A percentile compares a stretch with the other conserved stretches of the same genome.
phyloP scores from a whole-genome alignment of 2,888 invertebrate genomes.

The Apotomis capreana region DNA sequence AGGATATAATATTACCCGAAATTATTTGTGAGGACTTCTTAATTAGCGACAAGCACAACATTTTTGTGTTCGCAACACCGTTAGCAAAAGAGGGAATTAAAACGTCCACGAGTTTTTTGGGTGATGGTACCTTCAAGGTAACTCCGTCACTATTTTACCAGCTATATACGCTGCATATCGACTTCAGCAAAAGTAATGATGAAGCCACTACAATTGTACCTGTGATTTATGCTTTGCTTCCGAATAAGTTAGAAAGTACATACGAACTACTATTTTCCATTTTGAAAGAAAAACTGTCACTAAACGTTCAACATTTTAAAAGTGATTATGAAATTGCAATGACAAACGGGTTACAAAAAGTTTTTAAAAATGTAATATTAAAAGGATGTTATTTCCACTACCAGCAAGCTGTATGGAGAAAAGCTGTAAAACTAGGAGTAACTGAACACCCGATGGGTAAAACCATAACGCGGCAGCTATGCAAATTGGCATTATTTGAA shows the following conservation, averaged over 20 bases:
- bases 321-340: slow-evolving; percentile 10
- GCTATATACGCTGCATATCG: slow-evolving; percentile 14
- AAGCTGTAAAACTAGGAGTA: slow-evolving; percentile 1
- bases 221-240: slow-evolving; percentile 10
- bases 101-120: slow-evolving; percentile 8
- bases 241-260: neutral
- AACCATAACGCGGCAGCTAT: neutral
- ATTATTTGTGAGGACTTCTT: slow-evolving; percentile 17
- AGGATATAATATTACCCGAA: slow-evolving; percentile 11
- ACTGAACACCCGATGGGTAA: slow-evolving; percentile 3
- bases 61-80: slow-evolving; percentile 8
- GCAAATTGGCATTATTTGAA: slow-evolving; percentile 7
- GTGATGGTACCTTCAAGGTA: slow-evolving; percentile 11
- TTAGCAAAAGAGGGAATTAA: slow-evolving; percentile 10
- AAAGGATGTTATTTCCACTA: slow-evolving; percentile 9
- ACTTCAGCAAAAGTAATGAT: slow-evolving; percentile 1
- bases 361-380: neutral
- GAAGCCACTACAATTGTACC: slow-evolving; percentile 2
- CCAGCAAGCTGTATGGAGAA: slow-evolving; percentile 4
- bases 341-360: neutral
- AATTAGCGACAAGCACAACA: slow-evolving; percentile 9
- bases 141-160: slow-evolving; percentile 1
- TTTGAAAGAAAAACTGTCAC: slow-evolving; percentile 11
- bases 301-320: neutral
- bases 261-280: slow-evolving; percentile 3